Base-by-base conservation (phyloP, 1,140 invertebrate genomes). In the Drosophila bipectinata region DNA sequence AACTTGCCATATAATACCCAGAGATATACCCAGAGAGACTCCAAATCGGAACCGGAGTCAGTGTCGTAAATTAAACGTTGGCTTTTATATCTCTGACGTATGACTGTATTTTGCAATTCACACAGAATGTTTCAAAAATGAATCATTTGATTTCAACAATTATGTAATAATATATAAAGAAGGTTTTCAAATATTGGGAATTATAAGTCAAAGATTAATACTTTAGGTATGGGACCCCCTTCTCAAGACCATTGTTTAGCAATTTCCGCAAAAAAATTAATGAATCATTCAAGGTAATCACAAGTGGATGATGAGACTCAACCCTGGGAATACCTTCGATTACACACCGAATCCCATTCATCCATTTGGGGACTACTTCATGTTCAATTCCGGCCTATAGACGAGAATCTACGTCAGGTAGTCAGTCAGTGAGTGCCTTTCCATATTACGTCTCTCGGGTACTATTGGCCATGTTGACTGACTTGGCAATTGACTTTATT, bases 401-500 rank as follows among this genome's bases (percentile, higher is more conserved):
- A 15, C 32, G 34, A 9, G 10, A 4, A 18, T 10, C 28, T 10
- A 34, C 21, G 39, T 14, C 28, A 14, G 54, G 45, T 57, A 28
- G 26, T 28, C 1, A 21, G 21, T 21, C 2, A 28, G 26, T 28
- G 72, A 58, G 41, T 44, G 15, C 41, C 41, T 18, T 8, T 2
- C 15, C 9, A 21, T 15, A 45, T 47, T 47, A 18, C 51, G 44
- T 9, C 14, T 14, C 24, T 37, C 41, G n/a, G 18, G 18, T 44
- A 26, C 21, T 21, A 3, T 21, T 41, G 56, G 48, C 61, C 47
- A 58, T 74, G 45, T 32, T 79, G 58, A 14, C 58, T 18, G 18
- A 18, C 18, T 15, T 26, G 59, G 14, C 62, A 71, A 64, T 80
- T 68, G 58, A 53, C 41, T 58, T 77, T 72, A 44, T 32, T 28